These are phyloP conservation scores for Rhabdornis inornatus DNA, from an alignment of 2,113 vertebrate genomes.

Conservation along the genomic window DNA sequence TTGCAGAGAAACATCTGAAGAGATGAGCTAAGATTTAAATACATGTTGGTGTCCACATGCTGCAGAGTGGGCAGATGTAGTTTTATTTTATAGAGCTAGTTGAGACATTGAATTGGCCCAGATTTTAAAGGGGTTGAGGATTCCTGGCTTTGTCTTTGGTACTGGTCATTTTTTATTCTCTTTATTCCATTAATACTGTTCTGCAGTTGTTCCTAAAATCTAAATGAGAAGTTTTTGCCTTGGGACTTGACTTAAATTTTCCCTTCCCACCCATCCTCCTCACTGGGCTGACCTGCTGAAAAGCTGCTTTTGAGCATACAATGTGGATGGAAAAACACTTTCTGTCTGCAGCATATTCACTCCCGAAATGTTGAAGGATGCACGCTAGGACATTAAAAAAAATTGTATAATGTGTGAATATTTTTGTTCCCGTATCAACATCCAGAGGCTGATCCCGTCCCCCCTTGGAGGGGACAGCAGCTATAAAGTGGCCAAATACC, in stretches of 20 bases:
- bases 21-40: background rate
- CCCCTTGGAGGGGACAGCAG: background rate
- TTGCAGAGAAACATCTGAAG: background rate
- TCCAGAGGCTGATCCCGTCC: background rate
- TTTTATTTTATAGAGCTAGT: background rate
- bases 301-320: slow-evolving; percentile 3
- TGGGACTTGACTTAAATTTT: background rate
- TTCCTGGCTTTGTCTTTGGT: background rate
- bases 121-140: background rate
- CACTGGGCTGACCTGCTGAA: background rate
- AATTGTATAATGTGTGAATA: background rate
- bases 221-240: background rate
- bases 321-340: background rate
- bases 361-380: background rate
- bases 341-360: background rate
- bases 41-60: background rate
- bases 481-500: background rate
- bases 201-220: background rate
- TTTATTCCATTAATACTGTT: background rate
- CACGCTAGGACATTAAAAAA: fast-evolving
- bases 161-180: background rate
- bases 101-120: background rate
- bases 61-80: background rate
- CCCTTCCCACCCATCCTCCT: background rate
- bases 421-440: background rate